These are phyloP conservation scores for Lagopus muta DNA, from an alignment of 2,113 vertebrate species.

Conservation along the genomic window DNA sequence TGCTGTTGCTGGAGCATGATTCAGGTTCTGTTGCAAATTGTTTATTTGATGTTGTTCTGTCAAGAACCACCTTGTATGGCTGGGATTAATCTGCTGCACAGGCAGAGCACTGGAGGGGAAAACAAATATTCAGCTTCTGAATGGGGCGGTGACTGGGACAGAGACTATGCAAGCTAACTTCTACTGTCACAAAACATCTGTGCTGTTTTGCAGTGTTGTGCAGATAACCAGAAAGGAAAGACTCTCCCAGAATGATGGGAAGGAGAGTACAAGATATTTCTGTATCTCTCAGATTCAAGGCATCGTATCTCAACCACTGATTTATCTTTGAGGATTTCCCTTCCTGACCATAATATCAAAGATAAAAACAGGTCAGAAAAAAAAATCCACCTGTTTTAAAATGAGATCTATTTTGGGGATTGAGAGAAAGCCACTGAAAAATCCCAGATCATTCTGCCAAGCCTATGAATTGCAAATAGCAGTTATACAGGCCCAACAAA, in stretches of 20 bases:
- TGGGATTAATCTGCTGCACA: conserved; percentile 40
- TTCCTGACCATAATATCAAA: conserved; percentile 59
- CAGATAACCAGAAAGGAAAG: conserved; percentile 33
- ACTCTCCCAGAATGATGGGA: not conserved
- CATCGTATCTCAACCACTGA: conserved; percentile 17
- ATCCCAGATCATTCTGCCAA: conserved; percentile 76
- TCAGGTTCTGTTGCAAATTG: not conserved
- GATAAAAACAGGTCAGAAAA: conserved; percentile 64
- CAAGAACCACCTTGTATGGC: not conserved
- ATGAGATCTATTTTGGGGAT: conserved; percentile 66
- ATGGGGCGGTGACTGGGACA: conserved; percentile 21
- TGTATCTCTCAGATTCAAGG: not conserved
- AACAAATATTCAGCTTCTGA: conserved; percentile 48
- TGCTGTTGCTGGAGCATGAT: not conserved
- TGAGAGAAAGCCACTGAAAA: conserved; percentile 79
- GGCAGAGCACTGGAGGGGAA: conserved; percentile 44
- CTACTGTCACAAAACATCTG: conserved; percentile 11
- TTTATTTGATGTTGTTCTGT: conserved; percentile 25
- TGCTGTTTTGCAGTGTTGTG: conserved; percentile 3
- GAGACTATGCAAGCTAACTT: not conserved
- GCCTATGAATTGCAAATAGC: conserved; percentile 76
- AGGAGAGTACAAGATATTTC: not conserved
- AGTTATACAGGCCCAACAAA: conserved; percentile 74
- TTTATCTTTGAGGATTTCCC: conserved; percentile 44
- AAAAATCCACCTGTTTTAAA: conserved; percentile 51